Base-by-base conservation (phyloP, 53 echinoderm and acorn worm genomes). In the Paracentrotus lividus region DNA sequence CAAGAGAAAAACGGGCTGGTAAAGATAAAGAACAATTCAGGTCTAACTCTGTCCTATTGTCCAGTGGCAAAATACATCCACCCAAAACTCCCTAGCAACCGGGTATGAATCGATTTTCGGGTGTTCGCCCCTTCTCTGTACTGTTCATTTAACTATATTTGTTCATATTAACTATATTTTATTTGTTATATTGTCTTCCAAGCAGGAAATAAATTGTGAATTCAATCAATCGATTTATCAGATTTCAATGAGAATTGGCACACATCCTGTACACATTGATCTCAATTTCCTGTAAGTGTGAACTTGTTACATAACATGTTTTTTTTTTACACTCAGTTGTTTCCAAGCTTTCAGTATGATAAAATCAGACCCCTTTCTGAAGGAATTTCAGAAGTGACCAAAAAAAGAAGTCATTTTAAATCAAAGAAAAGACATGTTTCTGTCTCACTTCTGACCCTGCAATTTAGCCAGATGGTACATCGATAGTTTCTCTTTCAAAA, bases 121-220 rank as follows among this genome's bases (percentile, higher is more conserved):
- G 68, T 68, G 68, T 68, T 68, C 33, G 7, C 68, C 26, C 68
- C 68, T 68, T 68, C 68, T 68, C 68, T 68, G 68, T 68, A 68
- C n/a, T 68, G 68, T 68, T 68, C 68, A 68, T 68, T 68, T 68
- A 68, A 68, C 68, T 68, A 68, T 68, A 68, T 68, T 68, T n/a
- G n/a, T n/a, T n/a, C n/a, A n/a, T n/a, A n/a, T n/a, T n/a, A n/a
- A n/a, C n/a, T n/a, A n/a, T n/a, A n/a, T 68, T 68, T 8, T 68
- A 68, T 68, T 68, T 68, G 68, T 68, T n/a, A 68, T 68, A 68
- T 68, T 68, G 68, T 68, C 68, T 68, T 68, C n/a, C 68, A 68
- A 68, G 68, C 7, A 68, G n/a, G n/a, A n/a, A n/a, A n/a, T n/a
- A n/a, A n/a, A n/a, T n/a, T n/a, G n/a, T n/a, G n/a, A n/a, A n/a